Evolutionary conservation across 2,113 vertebrate species (phyloP), one percentile per base, ranked within the genome.

Genomic region (Silurus meridionalis): DNA sequence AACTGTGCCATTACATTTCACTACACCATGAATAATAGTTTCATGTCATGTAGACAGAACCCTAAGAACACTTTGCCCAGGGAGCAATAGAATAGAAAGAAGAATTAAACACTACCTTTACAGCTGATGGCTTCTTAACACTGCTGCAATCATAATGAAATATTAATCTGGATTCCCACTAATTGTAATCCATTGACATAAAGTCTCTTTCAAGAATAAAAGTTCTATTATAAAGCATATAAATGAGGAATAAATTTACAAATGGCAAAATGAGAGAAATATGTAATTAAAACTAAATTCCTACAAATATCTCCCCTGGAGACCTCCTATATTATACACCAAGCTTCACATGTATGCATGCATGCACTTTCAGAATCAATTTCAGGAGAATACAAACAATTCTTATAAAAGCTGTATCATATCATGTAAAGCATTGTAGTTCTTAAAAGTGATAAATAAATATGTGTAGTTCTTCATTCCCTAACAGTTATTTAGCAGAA

Each of bases 181-280:
- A 94, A 94, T 94, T 92, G 94, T 93, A 93, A 94, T 93, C 91
- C 91, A 92, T 92, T 90, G 92, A 88, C 89, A 63, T 82, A 88
- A 88, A 89, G 69, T 37, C 28, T 67, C 25, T 67, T 67, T 67
- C 89, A 92, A 92, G 91, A 92, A 91, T 91, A 90, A 90, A 87
- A 89, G 82, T 88, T 78, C 90, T 91, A 92, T 91, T 90, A 91
- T 84, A n/a, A n/a, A 90, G 87, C 83, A 86, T 88, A 85, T 90
- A 94, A 93, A 93, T 23, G 90, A 94, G 93, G 92, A 94, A 92
- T 91, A 89, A 90, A 94, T 94, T 90, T 89, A 90, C 78, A 89
- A 91, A 91, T 92, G 90, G 91, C 90, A 91, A 89, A 92, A 91
- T 89, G 88, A 91, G 91, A 91, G 90, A 93, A 93, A 88, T 88